phyloP scores from a whole-genome alignment of 2,888 invertebrate genomes.

The Lamellibrachia satsuma region DNA sequence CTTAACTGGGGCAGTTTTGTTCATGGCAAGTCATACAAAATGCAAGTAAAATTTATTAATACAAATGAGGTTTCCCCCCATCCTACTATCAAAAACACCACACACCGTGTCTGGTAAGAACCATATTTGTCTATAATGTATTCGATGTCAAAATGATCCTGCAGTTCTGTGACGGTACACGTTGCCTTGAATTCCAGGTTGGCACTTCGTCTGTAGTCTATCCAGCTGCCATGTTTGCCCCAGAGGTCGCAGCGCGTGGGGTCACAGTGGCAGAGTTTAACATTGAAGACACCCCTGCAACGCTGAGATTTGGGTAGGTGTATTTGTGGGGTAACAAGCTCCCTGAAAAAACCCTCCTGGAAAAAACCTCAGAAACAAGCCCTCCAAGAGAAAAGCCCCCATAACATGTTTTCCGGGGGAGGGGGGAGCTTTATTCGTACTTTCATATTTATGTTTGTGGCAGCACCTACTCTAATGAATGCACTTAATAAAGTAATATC shows the following conservation, averaged over 20 bases:
- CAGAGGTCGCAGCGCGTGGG: constrained; percentile 76
- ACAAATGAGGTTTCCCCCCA: constrained; percentile 21
- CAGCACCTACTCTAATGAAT: too few species aligned
- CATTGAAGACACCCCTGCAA: constrained; percentile 71
- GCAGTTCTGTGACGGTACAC: not conserved
- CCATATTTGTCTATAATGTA: not conserved
- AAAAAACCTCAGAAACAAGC: too few species aligned
- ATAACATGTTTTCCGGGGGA: too few species aligned
- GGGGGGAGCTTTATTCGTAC: too few species aligned
- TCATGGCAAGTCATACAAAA: too few species aligned
- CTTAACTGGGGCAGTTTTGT: too few species aligned
- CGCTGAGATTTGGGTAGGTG: constrained; percentile 69
- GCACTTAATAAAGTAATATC: too few species aligned
- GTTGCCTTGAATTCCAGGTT: constrained; percentile 62
- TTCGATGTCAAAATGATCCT: too few species aligned
- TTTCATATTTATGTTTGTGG: too few species aligned
- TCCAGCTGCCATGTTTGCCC: constrained; percentile 88
- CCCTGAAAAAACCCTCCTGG: not conserved
- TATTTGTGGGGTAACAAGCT: not conserved
- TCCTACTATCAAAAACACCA: not conserved
- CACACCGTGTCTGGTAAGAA: too few species aligned
- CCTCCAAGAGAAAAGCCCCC: too few species aligned
- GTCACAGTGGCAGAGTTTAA: constrained; percentile 82
- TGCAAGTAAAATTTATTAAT: too few species aligned
- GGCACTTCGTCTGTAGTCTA: constrained; percentile 89